Evolutionary conservation across 2,113 vertebrate genomes (phyloP).

Genomic region (Bubo scandiacus): DNA sequence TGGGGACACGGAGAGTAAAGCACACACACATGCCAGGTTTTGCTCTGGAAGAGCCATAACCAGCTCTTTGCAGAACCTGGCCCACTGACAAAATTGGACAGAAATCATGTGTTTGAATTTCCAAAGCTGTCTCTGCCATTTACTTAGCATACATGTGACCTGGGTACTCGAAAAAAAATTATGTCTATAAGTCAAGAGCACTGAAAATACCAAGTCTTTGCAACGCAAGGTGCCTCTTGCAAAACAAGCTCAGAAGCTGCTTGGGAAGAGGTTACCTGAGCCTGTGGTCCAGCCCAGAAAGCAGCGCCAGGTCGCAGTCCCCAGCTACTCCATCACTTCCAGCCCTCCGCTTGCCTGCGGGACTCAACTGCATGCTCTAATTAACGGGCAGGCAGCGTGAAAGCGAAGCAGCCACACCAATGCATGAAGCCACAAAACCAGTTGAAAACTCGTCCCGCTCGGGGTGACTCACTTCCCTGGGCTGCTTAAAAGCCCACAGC

Average conservation of each 20-base stretch:
- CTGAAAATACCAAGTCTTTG: background rate
- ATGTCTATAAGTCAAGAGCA: background rate
- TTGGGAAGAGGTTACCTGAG: background rate
- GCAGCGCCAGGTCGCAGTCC: background rate
- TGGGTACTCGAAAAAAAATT: background rate
- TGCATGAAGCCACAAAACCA: background rate
- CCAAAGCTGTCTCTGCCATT: background rate
- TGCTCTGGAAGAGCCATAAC: background rate
- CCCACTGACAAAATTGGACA: accelerated
- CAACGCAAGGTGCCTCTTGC: background rate
- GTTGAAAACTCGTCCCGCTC: background rate
- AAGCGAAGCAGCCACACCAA: background rate
- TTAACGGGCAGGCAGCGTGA: background rate
- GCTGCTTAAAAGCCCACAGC: background rate
- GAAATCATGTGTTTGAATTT: background rate
- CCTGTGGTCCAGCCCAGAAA: background rate
- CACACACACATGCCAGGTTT: accelerated
- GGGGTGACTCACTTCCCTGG: accelerated
- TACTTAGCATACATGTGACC: background rate
- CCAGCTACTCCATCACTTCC: background rate
- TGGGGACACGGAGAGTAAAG: too few species aligned
- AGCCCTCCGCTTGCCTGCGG: background rate
- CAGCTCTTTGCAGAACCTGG: background rate
- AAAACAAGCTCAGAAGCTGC: background rate
- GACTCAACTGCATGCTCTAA: background rate